These are phyloP conservation scores for Harpegnathos saltator DNA, from an alignment of 1,140 invertebrate species.

Conservation along the genomic window DNA sequence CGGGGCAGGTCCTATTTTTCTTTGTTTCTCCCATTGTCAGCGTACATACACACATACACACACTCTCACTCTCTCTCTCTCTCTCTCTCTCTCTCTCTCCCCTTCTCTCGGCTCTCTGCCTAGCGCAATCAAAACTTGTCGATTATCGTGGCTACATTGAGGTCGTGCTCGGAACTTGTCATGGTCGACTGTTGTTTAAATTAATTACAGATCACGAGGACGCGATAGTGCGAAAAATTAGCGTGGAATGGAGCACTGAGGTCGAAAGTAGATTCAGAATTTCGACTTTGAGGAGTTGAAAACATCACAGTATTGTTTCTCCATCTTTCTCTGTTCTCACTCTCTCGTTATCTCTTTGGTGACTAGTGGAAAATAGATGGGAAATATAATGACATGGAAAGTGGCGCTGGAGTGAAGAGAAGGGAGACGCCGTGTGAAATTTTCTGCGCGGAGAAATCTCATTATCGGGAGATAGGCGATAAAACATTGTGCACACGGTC, in stretches of 20 bases:
- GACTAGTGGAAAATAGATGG: not conserved
- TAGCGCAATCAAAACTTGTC: not conserved
- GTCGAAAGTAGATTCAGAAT: no score
- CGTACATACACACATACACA: no score
- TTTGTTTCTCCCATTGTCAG: not conserved
- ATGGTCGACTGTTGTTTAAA: not conserved
- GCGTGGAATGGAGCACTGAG: no score
- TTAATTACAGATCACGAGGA: not conserved
- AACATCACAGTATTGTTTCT: not conserved
- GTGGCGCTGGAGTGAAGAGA: not conserved
- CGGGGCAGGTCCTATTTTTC: not conserved
- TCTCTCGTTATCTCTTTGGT: no score
- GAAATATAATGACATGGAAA: not conserved
- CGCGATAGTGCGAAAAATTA: no score
- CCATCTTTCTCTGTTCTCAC: no score
- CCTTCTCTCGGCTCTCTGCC: conserved; percentile 1
- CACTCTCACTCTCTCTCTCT: no score
- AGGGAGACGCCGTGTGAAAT: no score
- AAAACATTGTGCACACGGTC: conserved; percentile 10
- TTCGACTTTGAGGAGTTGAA: no score
- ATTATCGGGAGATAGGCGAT: not conserved
- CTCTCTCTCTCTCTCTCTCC: no score
- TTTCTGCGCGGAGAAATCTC: not conserved
- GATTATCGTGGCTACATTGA: not conserved
- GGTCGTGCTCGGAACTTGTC: not conserved